Base-by-base conservation (phyloP, 1,140 invertebrate genomes). In the Scaptodrosophila lebanonensis region DNA sequence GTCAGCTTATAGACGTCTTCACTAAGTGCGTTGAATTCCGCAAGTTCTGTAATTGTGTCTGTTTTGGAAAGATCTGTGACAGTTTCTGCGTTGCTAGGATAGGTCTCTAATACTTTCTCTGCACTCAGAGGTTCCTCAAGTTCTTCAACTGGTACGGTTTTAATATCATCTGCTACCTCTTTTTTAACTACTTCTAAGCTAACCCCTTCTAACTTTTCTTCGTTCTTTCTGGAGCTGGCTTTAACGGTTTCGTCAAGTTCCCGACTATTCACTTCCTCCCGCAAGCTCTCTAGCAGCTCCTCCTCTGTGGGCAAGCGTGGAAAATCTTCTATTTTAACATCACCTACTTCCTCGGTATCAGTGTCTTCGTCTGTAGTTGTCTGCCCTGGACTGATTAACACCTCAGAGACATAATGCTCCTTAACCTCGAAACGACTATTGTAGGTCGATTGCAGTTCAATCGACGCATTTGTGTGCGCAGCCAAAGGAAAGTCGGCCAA, bases 391-490 rank as follows among this genome's bases (percentile, higher is more conserved):
- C 53, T 63, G 13, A 85, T 84, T 1, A 62, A 66, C 0, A 85
- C 62, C 51, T 85, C 72, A 0, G 68, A 67, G 0, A 83, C 63
- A 29, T 77, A 85, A 13, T 60, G 62, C 43, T 85, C 66, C 33
- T 43, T 70, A 30, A 86, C 47, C 51, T 86, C 75, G 57, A 72
- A 86, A 17, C 77, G 76, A 45, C 57, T 83, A 39, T 86, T 86
- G 38, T 66, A 83, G 0, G 8, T 25, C 2, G 63, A 59, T 30
- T 71, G 66, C 13, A 86, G 45, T 18, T 83, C 65, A 9, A 86
- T 33, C 0, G 66, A 76, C 22, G 70, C 59, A 57, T 86, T 84
- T 16, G 51, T 63, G 8, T 76, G 54, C 5, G 20, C 43, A 4
- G 45, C 40, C 11, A 84, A 35, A 0, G 84, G 84, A 44, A 60